Conservation (phyloP, 2,888 invertebrate species). For the Rhingia campestris region DNA sequence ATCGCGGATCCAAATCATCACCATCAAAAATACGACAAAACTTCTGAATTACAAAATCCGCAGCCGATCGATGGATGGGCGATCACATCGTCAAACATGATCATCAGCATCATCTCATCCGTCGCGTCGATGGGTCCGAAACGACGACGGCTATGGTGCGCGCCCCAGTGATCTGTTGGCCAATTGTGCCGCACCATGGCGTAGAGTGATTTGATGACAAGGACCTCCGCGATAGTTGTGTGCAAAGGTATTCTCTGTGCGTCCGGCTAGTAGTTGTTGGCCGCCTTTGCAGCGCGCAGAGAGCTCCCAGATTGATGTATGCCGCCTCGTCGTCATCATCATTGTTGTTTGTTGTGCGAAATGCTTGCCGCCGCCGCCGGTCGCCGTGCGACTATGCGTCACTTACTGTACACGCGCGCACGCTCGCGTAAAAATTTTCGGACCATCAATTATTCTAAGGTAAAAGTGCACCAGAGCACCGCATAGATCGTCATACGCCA, state of each 20-base stretch:
- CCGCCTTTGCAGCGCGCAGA: constrained; percentile 34
- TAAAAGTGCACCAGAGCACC: constrained; percentile 33
- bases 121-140: constrained; percentile 23
- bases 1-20: constrained; percentile 55
- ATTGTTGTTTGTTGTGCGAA: constrained; percentile 64
- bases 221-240: constrained; percentile 75
- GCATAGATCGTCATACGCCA: constrained; percentile 2
- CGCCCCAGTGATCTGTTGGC: constrained; percentile 55
- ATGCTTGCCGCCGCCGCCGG: constrained; percentile 58
- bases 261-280: constrained; percentile 36
- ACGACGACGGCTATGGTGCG: constrained; percentile 26
- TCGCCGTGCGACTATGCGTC: constrained; percentile 59
- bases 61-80: constrained; percentile 47
- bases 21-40: constrained; percentile 65
- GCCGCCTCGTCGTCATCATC: constrained; percentile 69
- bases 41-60: constrained; percentile 67
- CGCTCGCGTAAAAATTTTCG: constrained; percentile 61
- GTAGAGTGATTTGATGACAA: constrained; percentile 76
- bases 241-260: constrained; percentile 33
- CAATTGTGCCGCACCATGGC: constrained; percentile 66
- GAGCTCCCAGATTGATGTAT: constrained; percentile 59
- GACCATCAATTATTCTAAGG: constrained; percentile 64
- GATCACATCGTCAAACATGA: constrained; percentile 68
- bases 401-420: constrained; percentile 56
- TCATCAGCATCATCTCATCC: constrained; percentile 64